These are phyloP conservation scores for Pao palembangensis DNA, from an alignment of 2,113 vertebrate genomes.

Conservation along the genomic window DNA sequence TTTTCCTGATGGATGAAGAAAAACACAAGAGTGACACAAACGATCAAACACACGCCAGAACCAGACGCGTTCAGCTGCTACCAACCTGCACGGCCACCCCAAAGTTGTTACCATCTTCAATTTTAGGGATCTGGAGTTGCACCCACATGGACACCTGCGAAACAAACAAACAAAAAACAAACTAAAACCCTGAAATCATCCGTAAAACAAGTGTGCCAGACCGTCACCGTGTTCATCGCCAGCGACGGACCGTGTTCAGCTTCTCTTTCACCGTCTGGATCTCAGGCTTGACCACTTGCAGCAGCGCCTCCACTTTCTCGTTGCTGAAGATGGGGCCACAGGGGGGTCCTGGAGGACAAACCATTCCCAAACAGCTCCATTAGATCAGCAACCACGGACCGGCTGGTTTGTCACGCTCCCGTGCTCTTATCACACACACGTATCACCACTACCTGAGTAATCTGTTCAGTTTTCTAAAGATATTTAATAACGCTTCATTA, in stretches of 20 bases:
- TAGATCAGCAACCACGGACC: not conserved
- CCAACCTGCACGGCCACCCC: slow-evolving; percentile 89
- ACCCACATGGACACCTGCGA: slow-evolving; percentile 85
- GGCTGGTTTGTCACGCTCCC: too few species aligned
- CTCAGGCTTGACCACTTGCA: slow-evolving; percentile 79
- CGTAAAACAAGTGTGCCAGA: not conserved
- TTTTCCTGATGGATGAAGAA: slow-evolving; percentile 77
- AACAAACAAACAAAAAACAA: not conserved
- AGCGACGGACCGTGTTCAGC: slow-evolving; percentile 78
- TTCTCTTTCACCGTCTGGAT: slow-evolving; percentile 86
- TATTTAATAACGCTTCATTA: not conserved
- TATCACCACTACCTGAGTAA: too few species aligned
- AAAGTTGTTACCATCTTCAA: slow-evolving; percentile 91
- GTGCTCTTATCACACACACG: too few species aligned
- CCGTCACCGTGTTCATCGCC: too few species aligned
- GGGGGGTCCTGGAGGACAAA: slow-evolving; percentile 72
- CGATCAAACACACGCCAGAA: not conserved
- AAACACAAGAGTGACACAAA: not conserved
- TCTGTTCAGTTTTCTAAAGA: not conserved
- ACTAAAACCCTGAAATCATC: not conserved
- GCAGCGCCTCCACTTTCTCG: slow-evolving; percentile 77
- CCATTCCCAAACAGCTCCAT: not conserved
- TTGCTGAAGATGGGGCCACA: slow-evolving; percentile 85
- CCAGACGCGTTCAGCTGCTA: not conserved
- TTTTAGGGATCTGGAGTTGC: slow-evolving; percentile 85